Percentiles rank a stretch among this genome's conserved stretches.
These are phyloP conservation scores for Syngnathus scovelli DNA, from an alignment of 2,113 vertebrate species.

Conservation along the genomic window DNA sequence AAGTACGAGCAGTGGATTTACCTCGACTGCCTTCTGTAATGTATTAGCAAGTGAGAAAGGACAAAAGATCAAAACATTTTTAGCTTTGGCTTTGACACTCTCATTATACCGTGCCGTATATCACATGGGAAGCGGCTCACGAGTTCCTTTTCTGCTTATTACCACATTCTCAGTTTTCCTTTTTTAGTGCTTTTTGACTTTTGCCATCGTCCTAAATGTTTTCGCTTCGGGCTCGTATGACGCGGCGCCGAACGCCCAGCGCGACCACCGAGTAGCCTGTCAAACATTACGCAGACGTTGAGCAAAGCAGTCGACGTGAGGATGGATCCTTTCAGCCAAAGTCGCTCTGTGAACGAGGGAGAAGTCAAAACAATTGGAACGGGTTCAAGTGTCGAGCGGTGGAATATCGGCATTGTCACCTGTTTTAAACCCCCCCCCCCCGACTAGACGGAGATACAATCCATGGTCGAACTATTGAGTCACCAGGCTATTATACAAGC, in stretches of 20 bases:
- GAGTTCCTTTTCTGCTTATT: constrained; percentile 38
- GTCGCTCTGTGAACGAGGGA: constrained; percentile 53
- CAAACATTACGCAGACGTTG: constrained; percentile 22
- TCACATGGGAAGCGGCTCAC: constrained; percentile 21
- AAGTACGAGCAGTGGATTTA: constrained; percentile 54
- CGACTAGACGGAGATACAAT: constrained; percentile 58
- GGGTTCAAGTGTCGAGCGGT: constrained; percentile 62
- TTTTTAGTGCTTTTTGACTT: constrained; percentile 24
- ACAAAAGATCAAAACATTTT: constrained; percentile 57
- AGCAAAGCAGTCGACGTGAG: constrained; percentile 41
- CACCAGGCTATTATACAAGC: not conserved
- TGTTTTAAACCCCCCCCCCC: constrained; percentile 46
- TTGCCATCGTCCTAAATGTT: constrained; percentile 19
- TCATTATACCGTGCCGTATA: constrained; percentile 29
- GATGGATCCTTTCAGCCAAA: constrained; percentile 55
- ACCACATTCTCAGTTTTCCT: constrained; percentile 18
- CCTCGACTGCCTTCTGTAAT: constrained; percentile 49
- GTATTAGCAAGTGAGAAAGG: constrained; percentile 35
- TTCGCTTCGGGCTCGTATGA: not conserved
- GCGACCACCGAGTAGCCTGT: constrained; percentile 44
- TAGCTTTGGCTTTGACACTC: constrained; percentile 32
- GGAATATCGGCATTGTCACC: constrained; percentile 50
- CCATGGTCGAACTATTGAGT: not conserved
- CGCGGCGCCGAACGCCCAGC: constrained; percentile 13
- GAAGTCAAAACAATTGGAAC: constrained; percentile 60